Conservation (phyloP, 2,888 invertebrate species). For the Coecobrya sp. region DNA sequence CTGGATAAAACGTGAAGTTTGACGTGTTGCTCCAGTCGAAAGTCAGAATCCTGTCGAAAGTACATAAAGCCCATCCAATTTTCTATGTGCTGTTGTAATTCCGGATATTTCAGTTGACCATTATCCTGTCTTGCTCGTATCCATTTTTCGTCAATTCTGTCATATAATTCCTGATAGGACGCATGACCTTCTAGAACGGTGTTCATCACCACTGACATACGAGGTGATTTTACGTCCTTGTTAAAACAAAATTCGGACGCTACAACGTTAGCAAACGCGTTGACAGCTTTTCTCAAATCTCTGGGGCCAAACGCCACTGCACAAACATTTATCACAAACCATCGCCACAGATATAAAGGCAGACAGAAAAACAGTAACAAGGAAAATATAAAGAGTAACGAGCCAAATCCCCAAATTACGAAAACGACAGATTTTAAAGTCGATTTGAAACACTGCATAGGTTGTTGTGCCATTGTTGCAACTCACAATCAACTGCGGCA, state of each 20-base stretch:
- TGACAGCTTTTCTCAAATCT: background rate
- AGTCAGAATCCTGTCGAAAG: constrained; percentile 8
- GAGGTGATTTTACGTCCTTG: background rate
- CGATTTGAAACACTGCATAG: too few species aligned
- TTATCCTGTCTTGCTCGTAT: background rate
- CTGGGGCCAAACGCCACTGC: too few species aligned
- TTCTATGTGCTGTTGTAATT: background rate
- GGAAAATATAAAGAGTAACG: too few species aligned
- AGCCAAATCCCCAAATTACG: too few species aligned
- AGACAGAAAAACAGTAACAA: too few species aligned
- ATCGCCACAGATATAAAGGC: too few species aligned
- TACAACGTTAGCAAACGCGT: background rate
- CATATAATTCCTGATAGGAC: background rate
- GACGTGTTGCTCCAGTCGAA: background rate
- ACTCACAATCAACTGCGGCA: too few species aligned
- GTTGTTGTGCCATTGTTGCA: too few species aligned
- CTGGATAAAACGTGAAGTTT: background rate
- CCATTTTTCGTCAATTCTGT: background rate
- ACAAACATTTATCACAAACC: too few species aligned
- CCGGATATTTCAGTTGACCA: constrained; percentile 4
- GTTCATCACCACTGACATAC: background rate
- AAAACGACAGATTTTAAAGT: too few species aligned
- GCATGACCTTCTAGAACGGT: background rate
- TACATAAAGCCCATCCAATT: constrained; percentile 5
- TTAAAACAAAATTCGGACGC: background rate